Evolutionary conservation across 1,140 invertebrate genomes (phyloP).

Genomic region (Homarus americanus): DNA sequence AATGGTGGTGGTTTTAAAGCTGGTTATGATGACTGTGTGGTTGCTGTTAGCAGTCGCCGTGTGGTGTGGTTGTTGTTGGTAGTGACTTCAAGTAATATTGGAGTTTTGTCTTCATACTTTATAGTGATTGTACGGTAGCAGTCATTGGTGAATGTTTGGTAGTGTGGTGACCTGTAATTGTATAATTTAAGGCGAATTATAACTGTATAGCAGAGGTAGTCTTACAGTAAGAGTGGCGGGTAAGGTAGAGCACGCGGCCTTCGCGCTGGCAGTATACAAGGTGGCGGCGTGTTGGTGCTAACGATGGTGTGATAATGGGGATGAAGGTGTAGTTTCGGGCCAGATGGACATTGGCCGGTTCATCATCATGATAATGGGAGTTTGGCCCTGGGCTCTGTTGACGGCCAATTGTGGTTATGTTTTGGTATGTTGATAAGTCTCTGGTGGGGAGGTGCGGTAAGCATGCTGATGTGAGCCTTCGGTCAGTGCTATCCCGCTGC

Average conservation of each 20-base stretch:
- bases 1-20: too few species aligned
- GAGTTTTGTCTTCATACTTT: too few species aligned
- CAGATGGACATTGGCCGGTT: slow-evolving; percentile 9
- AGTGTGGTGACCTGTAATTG: too few species aligned
- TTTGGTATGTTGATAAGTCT: slow-evolving; percentile 22
- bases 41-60: too few species aligned
- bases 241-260: too few species aligned
- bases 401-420: slow-evolving; percentile 11
- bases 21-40: too few species aligned
- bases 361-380: slow-evolving; percentile 28
- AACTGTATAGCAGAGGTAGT: background rate
- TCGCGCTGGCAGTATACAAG: background rate
- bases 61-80: too few species aligned
- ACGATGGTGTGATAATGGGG: background rate
- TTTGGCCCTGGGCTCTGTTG: background rate
- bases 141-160: too few species aligned
- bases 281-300: background rate
- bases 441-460: background rate
- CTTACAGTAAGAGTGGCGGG: too few species aligned
- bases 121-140: too few species aligned
- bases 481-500: background rate
- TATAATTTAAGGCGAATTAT: too few species aligned
- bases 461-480: background rate
- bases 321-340: background rate
- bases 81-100: too few species aligned